Percentiles rank a stretch among this genome's conserved stretches.
Evolutionary conservation across 64 coral and sea anemone species (phyloP).

Genomic region (Astreopora myriophthalma): DNA sequence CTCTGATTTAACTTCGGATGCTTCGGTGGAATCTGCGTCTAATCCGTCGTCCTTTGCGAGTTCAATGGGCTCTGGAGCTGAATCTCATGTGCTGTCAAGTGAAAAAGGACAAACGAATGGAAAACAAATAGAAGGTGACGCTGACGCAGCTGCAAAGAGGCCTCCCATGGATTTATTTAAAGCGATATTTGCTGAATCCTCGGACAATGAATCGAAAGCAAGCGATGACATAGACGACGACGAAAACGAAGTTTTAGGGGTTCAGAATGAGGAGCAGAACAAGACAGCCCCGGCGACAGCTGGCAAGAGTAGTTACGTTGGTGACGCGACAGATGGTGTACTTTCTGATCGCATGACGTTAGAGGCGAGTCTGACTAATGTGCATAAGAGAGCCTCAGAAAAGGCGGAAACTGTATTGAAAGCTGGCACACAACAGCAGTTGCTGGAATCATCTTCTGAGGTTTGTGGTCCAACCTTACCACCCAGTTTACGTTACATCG

Average conservation of each 20-base stretch:
- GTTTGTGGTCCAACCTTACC: conserved; percentile 55
- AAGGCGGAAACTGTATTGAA: background rate
- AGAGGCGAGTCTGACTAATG: background rate
- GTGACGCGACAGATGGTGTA: background rate
- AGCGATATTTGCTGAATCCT: conserved; percentile 95
- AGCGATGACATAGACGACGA: conserved; percentile 63
- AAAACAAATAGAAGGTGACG: background rate
- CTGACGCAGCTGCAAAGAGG: conserved; percentile 31
- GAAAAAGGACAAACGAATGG: background rate
- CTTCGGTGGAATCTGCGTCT: background rate
- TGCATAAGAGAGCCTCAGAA: background rate
- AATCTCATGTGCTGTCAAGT: background rate
- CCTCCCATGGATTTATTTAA: conserved; percentile 97
- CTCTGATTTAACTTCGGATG: background rate
- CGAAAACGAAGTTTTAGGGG: background rate
- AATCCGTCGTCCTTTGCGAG: too few species aligned
- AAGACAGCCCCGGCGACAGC: background rate
- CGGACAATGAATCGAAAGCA: conserved; percentile 71
- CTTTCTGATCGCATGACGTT: background rate
- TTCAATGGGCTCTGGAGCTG: too few species aligned
- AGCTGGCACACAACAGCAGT: background rate
- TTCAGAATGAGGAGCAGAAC: background rate
- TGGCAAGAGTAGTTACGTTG: background rate
- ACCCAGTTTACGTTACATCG: background rate
- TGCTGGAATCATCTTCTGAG: background rate